A percentile compares a stretch with the other conserved stretches of the same genome.
Conservation (phyloP, 2,113 vertebrate species). For the Callocephalon fimbriatum region DNA sequence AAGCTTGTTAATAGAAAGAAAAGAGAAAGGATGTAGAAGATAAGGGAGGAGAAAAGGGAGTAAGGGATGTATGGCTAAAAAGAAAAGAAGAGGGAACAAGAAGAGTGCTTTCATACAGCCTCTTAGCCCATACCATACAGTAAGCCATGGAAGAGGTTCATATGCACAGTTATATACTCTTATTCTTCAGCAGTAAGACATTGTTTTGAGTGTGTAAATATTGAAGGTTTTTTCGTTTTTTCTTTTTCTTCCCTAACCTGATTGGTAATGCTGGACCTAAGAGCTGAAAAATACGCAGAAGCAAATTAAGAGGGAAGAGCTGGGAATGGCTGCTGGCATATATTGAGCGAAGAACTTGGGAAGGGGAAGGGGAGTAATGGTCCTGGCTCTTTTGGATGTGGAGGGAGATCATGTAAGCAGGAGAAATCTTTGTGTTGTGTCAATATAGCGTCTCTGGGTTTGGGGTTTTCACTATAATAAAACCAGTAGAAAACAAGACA, state of each 20-base stretch:
- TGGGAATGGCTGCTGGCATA: background rate
- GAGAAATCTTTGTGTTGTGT: background rate
- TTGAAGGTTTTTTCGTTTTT: background rate
- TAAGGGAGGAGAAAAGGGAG: background rate
- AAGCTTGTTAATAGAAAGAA: background rate
- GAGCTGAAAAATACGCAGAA: background rate
- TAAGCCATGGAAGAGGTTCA: background rate
- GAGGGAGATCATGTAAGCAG: fast-evolving
- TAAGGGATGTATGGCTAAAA: background rate
- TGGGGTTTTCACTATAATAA: background rate
- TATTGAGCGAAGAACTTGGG: fast-evolving
- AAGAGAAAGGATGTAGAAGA: background rate
- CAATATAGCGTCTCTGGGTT: background rate
- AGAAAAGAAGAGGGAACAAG: background rate
- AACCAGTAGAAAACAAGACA: background rate
- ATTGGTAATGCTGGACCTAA: too few relatives aligned
- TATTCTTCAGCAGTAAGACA: background rate
- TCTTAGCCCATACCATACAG: background rate
- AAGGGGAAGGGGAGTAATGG: fast-evolving
- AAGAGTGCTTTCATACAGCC: background rate
- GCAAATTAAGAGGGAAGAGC: background rate
- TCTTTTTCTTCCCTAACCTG: background rate
- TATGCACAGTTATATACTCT: background rate
- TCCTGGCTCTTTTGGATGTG: background rate
- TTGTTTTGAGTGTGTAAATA: too few relatives aligned